Evolutionary conservation across 1,140 invertebrate genomes (phyloP).

Genomic region (Atta colombica): DNA sequence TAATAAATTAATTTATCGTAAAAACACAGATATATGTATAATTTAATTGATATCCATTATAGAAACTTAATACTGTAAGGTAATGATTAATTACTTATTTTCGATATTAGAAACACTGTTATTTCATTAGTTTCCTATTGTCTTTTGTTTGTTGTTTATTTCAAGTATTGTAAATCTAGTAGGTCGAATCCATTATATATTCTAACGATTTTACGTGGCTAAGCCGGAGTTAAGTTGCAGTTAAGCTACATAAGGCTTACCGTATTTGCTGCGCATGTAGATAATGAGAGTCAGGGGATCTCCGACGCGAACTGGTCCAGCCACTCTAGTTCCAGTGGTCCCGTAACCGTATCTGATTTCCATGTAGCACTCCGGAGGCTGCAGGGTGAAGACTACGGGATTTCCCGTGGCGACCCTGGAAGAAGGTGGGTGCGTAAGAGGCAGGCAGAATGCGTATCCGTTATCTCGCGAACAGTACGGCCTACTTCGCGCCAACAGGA

Average conservation of each 20-base stretch:
- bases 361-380: slow-evolving; percentile 98
- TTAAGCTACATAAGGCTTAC: slow-evolving; percentile 84
- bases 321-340: slow-evolving; percentile 92
- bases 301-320: slow-evolving; percentile 95
- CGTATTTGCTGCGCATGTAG: slow-evolving; percentile 97
- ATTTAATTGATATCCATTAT: too few relatives aligned
- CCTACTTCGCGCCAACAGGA: slow-evolving; percentile 48
- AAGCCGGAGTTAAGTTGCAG: not conserved
- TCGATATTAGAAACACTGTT: too few relatives aligned
- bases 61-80: too few relatives aligned
- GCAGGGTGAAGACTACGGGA: slow-evolving; percentile 97
- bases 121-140: not conserved
- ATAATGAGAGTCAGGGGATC: slow-evolving; percentile 97
- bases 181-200: not conserved
- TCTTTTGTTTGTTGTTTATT: not conserved
- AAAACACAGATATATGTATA: not conserved
- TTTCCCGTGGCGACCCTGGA: slow-evolving; percentile 96
- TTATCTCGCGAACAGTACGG: slow-evolving; percentile 61
- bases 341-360: slow-evolving; percentile 96
- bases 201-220: slow-evolving; percentile 15
- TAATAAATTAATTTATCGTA: not conserved
- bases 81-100: too few relatives aligned
- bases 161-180: not conserved
- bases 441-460: slow-evolving; percentile 58
- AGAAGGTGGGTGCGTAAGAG: slow-evolving; percentile 71